These are phyloP conservation scores for Lordiphosa clarofinis DNA, from an alignment of 1,140 invertebrate species.

Conservation along the genomic window DNA sequence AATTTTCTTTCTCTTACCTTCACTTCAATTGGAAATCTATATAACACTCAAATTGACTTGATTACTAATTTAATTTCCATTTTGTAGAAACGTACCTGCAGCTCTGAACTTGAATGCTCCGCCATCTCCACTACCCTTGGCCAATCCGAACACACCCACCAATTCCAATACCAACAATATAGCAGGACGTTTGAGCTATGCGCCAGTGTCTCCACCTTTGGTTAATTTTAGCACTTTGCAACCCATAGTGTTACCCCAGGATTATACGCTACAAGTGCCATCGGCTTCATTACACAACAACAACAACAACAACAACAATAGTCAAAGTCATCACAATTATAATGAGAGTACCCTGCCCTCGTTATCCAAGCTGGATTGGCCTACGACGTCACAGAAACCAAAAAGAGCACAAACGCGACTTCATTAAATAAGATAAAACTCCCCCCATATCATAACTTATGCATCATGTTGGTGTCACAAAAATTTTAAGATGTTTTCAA, in stretches of 20 bases:
- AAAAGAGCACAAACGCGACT: conserved; percentile 43
- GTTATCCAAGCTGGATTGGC: conserved; percentile 36
- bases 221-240: conserved; percentile 56
- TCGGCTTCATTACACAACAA: conserved; percentile 25
- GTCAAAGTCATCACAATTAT: conserved; percentile 22
- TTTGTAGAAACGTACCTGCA: conserved; percentile 47
- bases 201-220: conserved; percentile 43
- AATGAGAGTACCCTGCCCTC: conserved; percentile 27
- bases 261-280: conserved; percentile 53
- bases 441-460: conserved; percentile 31
- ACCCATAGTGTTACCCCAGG: conserved; percentile 48
- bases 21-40: conserved; percentile 1
- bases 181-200: conserved; percentile 41
- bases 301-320: conserved; percentile 32
- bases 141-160: conserved; percentile 47
- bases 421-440: conserved; percentile 10
- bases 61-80: conserved; percentile 14
- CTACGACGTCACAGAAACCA: conserved; percentile 37
- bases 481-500: conserved; percentile 29
- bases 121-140: conserved; percentile 30
- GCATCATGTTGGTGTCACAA: conserved; percentile 29
- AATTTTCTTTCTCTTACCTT: not conserved
- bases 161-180: conserved; percentile 28
- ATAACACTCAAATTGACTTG: not conserved
- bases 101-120: conserved; percentile 45